Evolutionary conservation across 2,888 invertebrate species (phyloP).

Genomic region (Pammene fasciana): DNA sequence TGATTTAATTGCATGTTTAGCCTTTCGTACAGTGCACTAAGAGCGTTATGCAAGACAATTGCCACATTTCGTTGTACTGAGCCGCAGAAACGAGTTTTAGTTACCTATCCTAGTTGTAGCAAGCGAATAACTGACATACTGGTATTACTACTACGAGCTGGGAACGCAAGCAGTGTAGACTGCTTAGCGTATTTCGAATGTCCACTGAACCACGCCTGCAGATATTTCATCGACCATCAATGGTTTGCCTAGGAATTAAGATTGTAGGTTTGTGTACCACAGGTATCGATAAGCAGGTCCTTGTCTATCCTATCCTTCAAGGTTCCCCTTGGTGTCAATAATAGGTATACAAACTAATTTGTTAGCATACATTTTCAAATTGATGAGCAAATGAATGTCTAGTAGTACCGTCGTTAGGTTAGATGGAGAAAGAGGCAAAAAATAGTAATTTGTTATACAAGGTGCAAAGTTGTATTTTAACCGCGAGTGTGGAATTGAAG

Average conservation of each 20-base stretch:
- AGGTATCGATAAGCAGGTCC: not conserved
- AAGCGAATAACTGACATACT: constrained; percentile 34
- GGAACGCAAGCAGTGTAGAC: constrained; percentile 1
- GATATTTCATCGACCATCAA: not conserved
- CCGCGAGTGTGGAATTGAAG: too few species aligned
- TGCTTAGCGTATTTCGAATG: not conserved
- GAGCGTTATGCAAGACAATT: constrained; percentile 41
- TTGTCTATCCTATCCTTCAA: too few species aligned
- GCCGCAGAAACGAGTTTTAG: constrained; percentile 35
- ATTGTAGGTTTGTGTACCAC: not conserved
- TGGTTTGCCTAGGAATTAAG: not conserved
- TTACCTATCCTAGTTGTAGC: constrained; percentile 34
- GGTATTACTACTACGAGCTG: constrained; percentile 11
- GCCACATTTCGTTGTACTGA: constrained; percentile 39
- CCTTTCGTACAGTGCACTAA: constrained; percentile 26
- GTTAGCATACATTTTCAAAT: too few species aligned
- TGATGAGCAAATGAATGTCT: too few species aligned
- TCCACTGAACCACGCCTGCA: not conserved
- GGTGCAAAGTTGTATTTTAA: too few species aligned
- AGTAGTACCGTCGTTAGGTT: too few species aligned
- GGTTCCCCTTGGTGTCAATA: too few species aligned
- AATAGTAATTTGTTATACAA: too few species aligned
- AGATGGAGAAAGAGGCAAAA: too few species aligned
- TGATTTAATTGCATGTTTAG: constrained; percentile 41
- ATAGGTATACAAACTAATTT: too few species aligned